Evolutionary conservation across 2,113 vertebrate genomes (phyloP).

Genomic region (Callorhinus ursinus): DNA sequence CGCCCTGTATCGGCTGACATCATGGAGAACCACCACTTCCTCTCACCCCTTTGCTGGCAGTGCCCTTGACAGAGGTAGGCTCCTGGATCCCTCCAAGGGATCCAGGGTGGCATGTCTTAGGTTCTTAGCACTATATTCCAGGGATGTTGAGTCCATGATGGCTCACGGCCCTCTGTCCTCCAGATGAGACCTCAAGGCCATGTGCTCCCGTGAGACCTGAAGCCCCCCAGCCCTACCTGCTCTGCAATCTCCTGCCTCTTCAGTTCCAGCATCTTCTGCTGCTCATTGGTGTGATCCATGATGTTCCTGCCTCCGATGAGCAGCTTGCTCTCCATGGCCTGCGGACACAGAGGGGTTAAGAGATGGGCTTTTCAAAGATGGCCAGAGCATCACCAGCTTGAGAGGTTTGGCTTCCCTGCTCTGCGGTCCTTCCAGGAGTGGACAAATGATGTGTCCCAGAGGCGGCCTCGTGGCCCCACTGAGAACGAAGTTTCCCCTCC

Average conservation of each 20-base stretch:
- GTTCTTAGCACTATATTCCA: neutral
- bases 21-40: neutral
- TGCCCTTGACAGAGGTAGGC: neutral
- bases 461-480: neutral
- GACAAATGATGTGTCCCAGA: neutral
- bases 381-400: neutral
- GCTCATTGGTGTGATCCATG: slow-evolving; percentile 97
- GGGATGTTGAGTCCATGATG: neutral
- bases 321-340: slow-evolving; percentile 98
- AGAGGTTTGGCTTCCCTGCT: neutral
- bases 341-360: neutral
- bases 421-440: neutral
- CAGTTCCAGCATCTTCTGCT: slow-evolving; percentile 96
- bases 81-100: neutral
- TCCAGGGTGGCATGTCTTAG: neutral
- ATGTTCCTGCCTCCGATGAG: slow-evolving; percentile 96
- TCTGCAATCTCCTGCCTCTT: slow-evolving; percentile 96
- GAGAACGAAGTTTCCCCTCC: neutral
- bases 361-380: neutral
- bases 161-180: neutral
- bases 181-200: neutral
- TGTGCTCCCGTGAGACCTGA: fast-evolving
- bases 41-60: neutral
- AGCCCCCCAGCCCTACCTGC: slow-evolving; percentile 86
- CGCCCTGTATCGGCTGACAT: neutral